Evolutionary conservation across 2,888 invertebrate genomes (phyloP), one percentile per base, ranked within the genome.

Genomic region (Ophioninae sp.): DNA sequence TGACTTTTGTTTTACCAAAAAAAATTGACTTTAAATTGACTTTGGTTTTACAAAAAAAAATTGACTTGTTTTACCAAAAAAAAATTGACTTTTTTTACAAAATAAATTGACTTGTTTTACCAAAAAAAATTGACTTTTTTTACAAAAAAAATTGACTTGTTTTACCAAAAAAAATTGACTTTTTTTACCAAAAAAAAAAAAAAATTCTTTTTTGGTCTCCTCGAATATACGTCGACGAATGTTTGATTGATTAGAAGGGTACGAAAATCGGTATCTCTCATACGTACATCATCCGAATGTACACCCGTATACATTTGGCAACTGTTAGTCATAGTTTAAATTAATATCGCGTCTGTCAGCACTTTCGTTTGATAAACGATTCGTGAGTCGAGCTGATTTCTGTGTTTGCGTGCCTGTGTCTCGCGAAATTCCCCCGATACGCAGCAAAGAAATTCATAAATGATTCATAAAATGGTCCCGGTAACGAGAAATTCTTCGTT

Each of bases 341-440:
- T 71, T 30, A 30, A 9, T 58, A 71, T 71, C 69, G 56, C 6
- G 9, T n/a, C 69, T 56, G 69, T 71, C 69, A 71, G 58, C 69
- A 68, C 68, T 68, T 68, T 68, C 68, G 68, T 68, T 68, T 51
- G 68, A 68, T 51, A 51, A 68, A 68, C 68, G 68, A 30, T 68
- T 68, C 23, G 41, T 68, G 13, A 22, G 44, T 39, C 37, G 41
- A 20, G 41, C 20, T 20, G n/a, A 20, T 41, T 30, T 64, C 13
- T 13, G 10, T 39, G 8, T 41, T 13, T 51, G 51, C 6, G 51
- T 13, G 13, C 13, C 17, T 17, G 13, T 51, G 51, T 51, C 17
- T 30, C 7, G 22, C 37, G 20, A 59, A 72, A 72, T 72, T 61
- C 17, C 39, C 39, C 58, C 6, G n/a, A 39, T 72, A 51, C 61